phyloP scores from a whole-genome alignment of 2,888 invertebrate genomes.

The Lasioglossum oenotherae region DNA sequence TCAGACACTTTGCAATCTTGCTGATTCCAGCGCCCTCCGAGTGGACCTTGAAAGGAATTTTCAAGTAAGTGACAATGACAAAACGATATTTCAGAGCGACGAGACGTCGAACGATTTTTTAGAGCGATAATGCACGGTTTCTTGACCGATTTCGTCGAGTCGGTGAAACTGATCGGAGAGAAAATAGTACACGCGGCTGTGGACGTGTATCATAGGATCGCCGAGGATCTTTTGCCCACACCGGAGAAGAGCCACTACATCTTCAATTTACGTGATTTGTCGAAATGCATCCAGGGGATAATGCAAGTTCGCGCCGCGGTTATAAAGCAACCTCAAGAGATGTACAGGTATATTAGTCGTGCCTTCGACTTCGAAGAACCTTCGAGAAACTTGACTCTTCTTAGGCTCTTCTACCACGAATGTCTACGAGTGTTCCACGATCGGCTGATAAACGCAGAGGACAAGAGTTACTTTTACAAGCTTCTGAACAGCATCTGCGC shows the following conservation, averaged over 20 bases:
- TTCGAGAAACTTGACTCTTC: neutral
- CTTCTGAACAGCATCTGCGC: constrained; percentile 89
- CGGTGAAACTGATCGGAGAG: constrained; percentile 88
- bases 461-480: constrained; percentile 92
- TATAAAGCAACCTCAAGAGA: constrained; percentile 88
- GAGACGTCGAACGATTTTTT: neutral
- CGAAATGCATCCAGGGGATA: constrained; percentile 96
- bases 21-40: constrained; percentile 93
- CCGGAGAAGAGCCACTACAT: constrained; percentile 97
- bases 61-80: constrained; percentile 84
- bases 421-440: constrained; percentile 96
- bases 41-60: constrained; percentile 91
- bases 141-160: constrained; percentile 90
- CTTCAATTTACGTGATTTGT: constrained; percentile 95
- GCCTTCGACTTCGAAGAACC: neutral
- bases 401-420: constrained; percentile 95
- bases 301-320: constrained; percentile 91
- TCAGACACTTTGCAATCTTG: constrained; percentile 95
- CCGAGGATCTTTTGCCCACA: constrained; percentile 93
- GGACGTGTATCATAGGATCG: constrained; percentile 92
- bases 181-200: constrained; percentile 93
- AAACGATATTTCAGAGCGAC: neutral
- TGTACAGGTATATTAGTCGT: constrained; percentile 87
- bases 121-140: constrained; percentile 91
- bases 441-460: constrained; percentile 92